Conservation (phyloP, 1,140 invertebrate species). For the Drosophila dunni region DNA sequence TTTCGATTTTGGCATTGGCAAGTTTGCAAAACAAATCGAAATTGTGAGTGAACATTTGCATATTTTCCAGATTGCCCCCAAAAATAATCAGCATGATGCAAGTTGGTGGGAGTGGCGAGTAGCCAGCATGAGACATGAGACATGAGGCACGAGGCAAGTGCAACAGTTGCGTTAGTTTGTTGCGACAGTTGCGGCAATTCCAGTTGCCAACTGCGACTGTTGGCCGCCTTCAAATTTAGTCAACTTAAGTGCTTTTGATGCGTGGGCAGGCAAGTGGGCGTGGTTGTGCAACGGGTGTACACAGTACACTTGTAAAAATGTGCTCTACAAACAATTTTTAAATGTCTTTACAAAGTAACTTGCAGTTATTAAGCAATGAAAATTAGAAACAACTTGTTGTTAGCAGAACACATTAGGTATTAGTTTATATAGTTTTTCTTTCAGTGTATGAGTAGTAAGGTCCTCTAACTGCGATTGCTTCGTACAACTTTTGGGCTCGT, state of each 20-base stretch:
- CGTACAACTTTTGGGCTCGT: conserved; percentile 30
- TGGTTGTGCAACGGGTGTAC: background rate
- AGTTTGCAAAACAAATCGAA: conserved; percentile 34
- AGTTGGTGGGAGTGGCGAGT: background rate
- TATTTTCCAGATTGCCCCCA: conserved; percentile 34
- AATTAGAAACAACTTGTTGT: too few species aligned
- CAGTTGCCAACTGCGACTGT: conserved; percentile 18
- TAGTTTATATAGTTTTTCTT: too few species aligned
- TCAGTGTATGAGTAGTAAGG: background rate
- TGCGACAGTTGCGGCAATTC: conserved; percentile 56
- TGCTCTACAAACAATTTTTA: too few species aligned
- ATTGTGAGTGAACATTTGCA: conserved; percentile 38
- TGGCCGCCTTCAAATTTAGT: conserved; percentile 42
- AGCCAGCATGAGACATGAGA: background rate
- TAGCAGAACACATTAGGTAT: too few species aligned
- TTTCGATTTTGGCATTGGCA: conserved; percentile 21
- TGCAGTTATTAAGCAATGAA: too few species aligned
- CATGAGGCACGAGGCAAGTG: conserved; percentile 9
- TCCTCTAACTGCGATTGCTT: conserved; percentile 1
- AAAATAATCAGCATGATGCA: conserved; percentile 37
- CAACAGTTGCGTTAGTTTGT: conserved; percentile 27
- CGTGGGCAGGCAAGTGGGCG: conserved; percentile 2
- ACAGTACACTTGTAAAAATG: too few species aligned
- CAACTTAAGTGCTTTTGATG: conserved; percentile 42
- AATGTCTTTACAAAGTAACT: too few species aligned